Evolutionary conservation across 2,797 vertebrate genomes (phyloP), one percentile per base, ranked within the genome.

Genomic region (Harpagifer antarcticus): DNA sequence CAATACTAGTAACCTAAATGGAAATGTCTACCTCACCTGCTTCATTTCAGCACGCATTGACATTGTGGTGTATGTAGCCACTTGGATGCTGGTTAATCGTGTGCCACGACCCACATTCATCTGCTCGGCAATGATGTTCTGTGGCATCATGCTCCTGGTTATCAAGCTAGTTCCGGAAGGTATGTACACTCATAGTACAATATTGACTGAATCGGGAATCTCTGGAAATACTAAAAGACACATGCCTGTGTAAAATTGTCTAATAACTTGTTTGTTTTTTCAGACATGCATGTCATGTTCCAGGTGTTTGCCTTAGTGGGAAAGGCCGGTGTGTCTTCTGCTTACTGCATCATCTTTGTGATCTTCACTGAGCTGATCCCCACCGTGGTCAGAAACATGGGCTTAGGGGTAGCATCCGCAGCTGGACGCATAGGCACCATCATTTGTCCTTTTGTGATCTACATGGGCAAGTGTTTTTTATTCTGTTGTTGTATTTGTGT

Each of bases 321-420:
- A 14, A 97, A 96, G 70, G 94, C 95, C 40, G 95, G 95, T 0
- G 79, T 96, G 83, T 94, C 95, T 1, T 89, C 92, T 5, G 94
- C 95, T 0, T 97, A 95, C 72, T 85, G 92, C 9, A 91, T 96
- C 83, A 80, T 95, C 9, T 96, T 89, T 0, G 89, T 97, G 47
- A 94, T 95, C 81, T 94, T 94, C 0, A 92, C 92, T 49, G 96
- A 97, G 88, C 93, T 97, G 52, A 95, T 96, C 63, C 96, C 96
- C 1, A 97, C 96, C 0, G 81, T 94, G 11, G 93, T 97, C 83
- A 89, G 96, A 9, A 97, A 96, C 85, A 97, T 96, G 95, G 96
- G 96, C 1, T 86, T 97, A 0, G 96, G 96, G 5, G 53, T 94
- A 0, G 74, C 90, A 1, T 95, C 96, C 77, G 96, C 92, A 10